Base-by-base conservation (phyloP, 2,888 invertebrate species). In the Lasioglossum pauxillum region DNA sequence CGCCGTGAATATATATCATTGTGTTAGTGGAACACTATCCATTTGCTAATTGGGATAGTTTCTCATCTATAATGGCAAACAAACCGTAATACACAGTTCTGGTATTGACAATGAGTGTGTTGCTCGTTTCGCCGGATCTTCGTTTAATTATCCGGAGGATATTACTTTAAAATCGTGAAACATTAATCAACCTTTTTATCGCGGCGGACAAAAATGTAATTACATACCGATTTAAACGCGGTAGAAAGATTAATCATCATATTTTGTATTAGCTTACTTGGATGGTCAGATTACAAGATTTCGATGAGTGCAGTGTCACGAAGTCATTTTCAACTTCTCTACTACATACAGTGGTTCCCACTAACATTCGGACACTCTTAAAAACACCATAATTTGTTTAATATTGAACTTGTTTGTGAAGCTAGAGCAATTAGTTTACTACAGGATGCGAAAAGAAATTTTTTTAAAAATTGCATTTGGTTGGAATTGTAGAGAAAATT, bases 21-120 rank as follows among this genome's bases (percentile, higher is more conserved):
- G 69, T 80, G 82, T 80, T 88, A 67, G 71, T 60, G 46, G 80
- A 64, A 64, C 83, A 81, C 83, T 85, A 85, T 88, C 83, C 90
- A 90, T 90, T 90, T 90, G 82, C 88, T 90, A 90, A 90, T 90
- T 90, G 85, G 73, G 75, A 64, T 78, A 69, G 72, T 69, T 60
- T 69, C 72, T 46, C 64, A 87, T 75, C 75, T 80, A 75, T 53
- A 23, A 85, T 78, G 76, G 81, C 86, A 67, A 74, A 72, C 74
- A 79, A 82, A 69, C 57, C 46, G 35, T 44, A 75, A 38, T 35
- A 75, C 74, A 38, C 27, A 23, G 77, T 79, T 85, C 72, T 16
- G 49, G 41, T 75, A 87, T 69, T 44, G 49, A 31, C 19, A 69
- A 72, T 76, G 46, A 76, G 64, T 64, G 67, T 78, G 75, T 31